Percentiles rank a stretch among this genome's conserved stretches.
These are phyloP conservation scores for Pollenia angustigena DNA, from an alignment of 2,888 invertebrate genomes.

Conservation along the genomic window DNA sequence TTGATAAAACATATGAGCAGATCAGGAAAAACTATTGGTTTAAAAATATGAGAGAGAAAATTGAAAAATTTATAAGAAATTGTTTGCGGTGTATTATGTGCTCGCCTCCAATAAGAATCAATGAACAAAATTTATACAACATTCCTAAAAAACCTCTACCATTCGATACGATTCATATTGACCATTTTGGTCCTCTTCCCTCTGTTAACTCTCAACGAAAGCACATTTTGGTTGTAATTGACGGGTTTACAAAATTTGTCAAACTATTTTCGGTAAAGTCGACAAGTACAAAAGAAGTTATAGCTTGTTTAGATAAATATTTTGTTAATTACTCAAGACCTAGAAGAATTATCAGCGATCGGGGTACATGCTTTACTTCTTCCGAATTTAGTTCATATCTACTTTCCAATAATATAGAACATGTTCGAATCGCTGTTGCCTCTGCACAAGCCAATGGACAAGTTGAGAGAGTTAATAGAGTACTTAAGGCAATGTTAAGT, in stretches of 20 bases:
- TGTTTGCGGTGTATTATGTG: slow-evolving; percentile 47
- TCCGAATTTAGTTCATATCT: slow-evolving; percentile 22
- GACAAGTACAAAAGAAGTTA: slow-evolving; percentile 25
- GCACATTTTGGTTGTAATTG: slow-evolving; percentile 45
- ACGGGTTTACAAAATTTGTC: slow-evolving; percentile 37
- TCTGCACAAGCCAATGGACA: slow-evolving; percentile 65
- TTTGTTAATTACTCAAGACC: slow-evolving; percentile 40
- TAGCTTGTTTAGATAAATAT: slow-evolving; percentile 28
- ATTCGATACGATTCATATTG: slow-evolving; percentile 50
- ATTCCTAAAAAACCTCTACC: slow-evolving; percentile 33
- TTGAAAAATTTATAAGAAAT: slow-evolving; percentile 65
- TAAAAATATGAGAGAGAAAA: slow-evolving; percentile 75
- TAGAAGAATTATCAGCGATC: slow-evolving; percentile 36
- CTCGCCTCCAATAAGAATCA: slow-evolving; percentile 9
- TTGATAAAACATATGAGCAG: slow-evolving; percentile 76
- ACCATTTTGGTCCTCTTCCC: slow-evolving; percentile 42
- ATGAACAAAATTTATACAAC: slow-evolving; percentile 34
- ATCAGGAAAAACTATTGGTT: slow-evolving; percentile 79
- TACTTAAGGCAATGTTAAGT: slow-evolving; percentile 57
- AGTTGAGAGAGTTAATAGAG: slow-evolving; percentile 56
- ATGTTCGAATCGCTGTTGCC: slow-evolving; percentile 50
- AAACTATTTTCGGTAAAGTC: slow-evolving; percentile 30
- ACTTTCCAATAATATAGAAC: slow-evolving; percentile 51
- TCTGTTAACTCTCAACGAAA: slow-evolving; percentile 19
- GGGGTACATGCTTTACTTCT: slow-evolving; percentile 27